phyloP scores from a whole-genome alignment of 2,797 vertebrate genomes.

The Sebastes oblongus region DNA sequence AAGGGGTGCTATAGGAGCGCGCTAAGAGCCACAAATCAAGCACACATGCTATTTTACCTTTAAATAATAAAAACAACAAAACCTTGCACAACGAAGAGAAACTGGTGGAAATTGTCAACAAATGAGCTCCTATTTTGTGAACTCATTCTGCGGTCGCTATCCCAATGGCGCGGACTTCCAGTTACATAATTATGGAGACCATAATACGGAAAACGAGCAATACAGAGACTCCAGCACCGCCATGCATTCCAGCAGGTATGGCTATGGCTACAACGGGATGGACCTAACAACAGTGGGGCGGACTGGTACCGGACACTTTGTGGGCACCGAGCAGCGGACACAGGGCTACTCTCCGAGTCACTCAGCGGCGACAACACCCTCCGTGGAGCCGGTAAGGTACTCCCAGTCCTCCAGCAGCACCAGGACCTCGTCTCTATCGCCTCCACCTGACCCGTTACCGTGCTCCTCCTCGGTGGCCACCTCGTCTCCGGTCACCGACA shows the following conservation, averaged over 20 bases:
- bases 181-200: constrained; percentile 99
- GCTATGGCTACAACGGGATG: constrained; percentile 99
- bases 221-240: constrained; percentile 91
- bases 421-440: constrained; percentile 84
- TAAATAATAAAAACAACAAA: constrained; percentile 62
- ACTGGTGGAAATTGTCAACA: constrained; percentile 86
- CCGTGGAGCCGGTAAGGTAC: constrained; percentile 92
- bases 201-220: constrained; percentile 94
- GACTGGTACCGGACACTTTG: constrained; percentile 92
- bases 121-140: constrained; percentile 99
- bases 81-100: constrained; percentile 51
- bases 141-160: constrained; percentile 99
- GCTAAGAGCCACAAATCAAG: constrained; percentile 99
- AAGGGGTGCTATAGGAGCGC: constrained; percentile 98
- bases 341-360: constrained; percentile 90
- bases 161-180: constrained; percentile 99
- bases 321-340: constrained; percentile 86
- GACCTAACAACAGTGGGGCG: constrained; percentile 97
- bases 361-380: constrained; percentile 82
- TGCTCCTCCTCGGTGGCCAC: constrained; percentile 91
- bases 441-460: constrained; percentile 91
- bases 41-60: constrained; percentile 85
- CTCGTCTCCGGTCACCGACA: constrained; percentile 63
- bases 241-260: constrained; percentile 99
- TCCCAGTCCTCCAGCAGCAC: constrained; percentile 86